Percentiles rank a stretch among this genome's conserved stretches.
Conservation (phyloP, 2,113 vertebrate species). For the Rhinoptilus africanus region DNA sequence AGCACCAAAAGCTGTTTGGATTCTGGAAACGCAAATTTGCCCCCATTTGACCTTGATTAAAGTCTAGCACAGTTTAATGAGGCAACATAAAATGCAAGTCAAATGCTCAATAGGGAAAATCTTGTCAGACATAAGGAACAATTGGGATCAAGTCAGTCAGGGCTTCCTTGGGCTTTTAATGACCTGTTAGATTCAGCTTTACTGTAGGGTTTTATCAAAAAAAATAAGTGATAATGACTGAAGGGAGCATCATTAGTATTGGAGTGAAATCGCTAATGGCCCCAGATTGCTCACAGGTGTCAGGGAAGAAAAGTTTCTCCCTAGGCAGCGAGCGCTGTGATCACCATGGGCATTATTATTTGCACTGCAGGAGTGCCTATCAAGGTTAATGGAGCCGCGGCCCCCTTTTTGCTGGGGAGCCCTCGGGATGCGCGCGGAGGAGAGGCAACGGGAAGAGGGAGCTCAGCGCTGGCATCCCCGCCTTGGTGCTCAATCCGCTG, state of each 20-base stretch:
- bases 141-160: slow-evolving; percentile 51
- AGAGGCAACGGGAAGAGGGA: neutral
- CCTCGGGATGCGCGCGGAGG: rapidly evolving
- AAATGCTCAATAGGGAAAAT: slow-evolving; percentile 45
- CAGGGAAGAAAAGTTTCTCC: slow-evolving; percentile 42
- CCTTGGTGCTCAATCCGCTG: neutral
- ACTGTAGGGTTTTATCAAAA: slow-evolving; percentile 13
- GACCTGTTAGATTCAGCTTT: slow-evolving; percentile 55
- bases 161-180: slow-evolving; percentile 51
- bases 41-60: slow-evolving; percentile 64
- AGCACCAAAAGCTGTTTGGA: slow-evolving; percentile 22
- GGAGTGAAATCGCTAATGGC: slow-evolving; percentile 53
- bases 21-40: slow-evolving; percentile 20
- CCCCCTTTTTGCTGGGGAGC: neutral
- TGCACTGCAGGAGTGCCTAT: neutral
- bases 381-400: slow-evolving; percentile 29
- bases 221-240: slow-evolving; percentile 51
- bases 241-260: slow-evolving; percentile 46
- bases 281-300: slow-evolving; percentile 46
- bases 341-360: neutral
- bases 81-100: slow-evolving; percentile 54
- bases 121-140: slow-evolving; percentile 56
- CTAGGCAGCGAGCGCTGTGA: neutral
- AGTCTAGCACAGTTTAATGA: slow-evolving; percentile 54
- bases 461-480: neutral